Conservation (phyloP, 1,140 invertebrate species). For the Gryon sp. region DNA sequence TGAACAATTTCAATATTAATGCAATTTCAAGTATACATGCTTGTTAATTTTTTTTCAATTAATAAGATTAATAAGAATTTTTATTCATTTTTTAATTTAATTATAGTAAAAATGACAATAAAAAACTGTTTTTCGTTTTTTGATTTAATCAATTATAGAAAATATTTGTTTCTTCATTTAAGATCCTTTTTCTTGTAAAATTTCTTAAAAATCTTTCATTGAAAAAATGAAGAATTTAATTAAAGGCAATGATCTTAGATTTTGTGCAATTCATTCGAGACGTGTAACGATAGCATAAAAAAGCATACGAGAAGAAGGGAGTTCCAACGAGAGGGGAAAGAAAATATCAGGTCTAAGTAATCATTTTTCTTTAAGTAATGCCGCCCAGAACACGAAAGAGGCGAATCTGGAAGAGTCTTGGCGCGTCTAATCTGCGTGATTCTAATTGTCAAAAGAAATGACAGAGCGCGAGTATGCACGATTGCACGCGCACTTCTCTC, state of each 20-base stretch:
- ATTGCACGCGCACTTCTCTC: constrained; percentile 54
- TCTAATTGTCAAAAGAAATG: constrained; percentile 57
- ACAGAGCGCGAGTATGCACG: constrained; percentile 48
- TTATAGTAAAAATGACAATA: too few relatives aligned
- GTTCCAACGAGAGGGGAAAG: not conserved
- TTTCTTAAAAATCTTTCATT: not conserved
- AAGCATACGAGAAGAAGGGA: not conserved
- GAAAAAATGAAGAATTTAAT: not conserved
- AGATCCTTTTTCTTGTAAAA: too few relatives aligned
- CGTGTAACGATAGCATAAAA: not conserved
- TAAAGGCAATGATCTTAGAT: constrained; percentile 1
- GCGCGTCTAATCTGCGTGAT: constrained; percentile 51
- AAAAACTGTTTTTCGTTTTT: too few relatives aligned
- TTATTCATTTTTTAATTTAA: too few relatives aligned
- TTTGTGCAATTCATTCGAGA: constrained; percentile 11
- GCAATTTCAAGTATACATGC: too few relatives aligned
- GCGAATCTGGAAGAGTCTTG: constrained; percentile 44
- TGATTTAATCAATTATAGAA: too few relatives aligned
- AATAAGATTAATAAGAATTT: too few relatives aligned
- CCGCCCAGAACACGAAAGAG: constrained; percentile 48
- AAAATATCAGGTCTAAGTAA: constrained; percentile 14
- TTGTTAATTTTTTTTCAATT: too few relatives aligned
- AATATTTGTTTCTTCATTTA: too few relatives aligned
- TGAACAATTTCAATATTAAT: not conserved
- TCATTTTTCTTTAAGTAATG: constrained; percentile 40